Base-by-base conservation (phyloP, 2,888 invertebrate species). In the Thymelicus sylvestris region DNA sequence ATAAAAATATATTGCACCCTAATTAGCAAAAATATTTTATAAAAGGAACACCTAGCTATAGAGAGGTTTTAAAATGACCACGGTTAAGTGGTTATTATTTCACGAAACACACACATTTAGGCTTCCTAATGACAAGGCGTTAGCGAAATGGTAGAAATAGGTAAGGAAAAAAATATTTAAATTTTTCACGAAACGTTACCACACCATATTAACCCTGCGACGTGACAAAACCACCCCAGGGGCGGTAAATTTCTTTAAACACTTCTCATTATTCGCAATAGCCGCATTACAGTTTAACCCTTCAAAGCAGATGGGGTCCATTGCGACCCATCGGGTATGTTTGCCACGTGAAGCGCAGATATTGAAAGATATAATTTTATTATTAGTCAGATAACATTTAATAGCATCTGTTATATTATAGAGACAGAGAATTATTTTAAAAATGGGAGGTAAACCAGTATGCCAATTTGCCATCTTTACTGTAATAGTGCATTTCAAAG, bases 281-380 rank as follows among this genome's bases (percentile, higher is more conserved):
- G 88, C 88, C 88, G 84, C 88, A 87, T 90, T 87, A 87, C 89
- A 84, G 83, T 87, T 89, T 87, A 89, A 92, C 91, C 91, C 90
- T 89, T 91, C 86, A 82, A 76, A 84, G 83, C 90, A 90, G 89
- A 89, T 88, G 90, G 88, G 70, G 91, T 85, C 84, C 85, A 77
- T 76, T 81, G 81, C 76, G 77, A 76, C 80, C 81, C 78, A 71
- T 64, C 74, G 78, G 74, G 76, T 39, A 44, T 48, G 44, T 39
- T 47, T 4, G 73, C 72, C 78, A 84, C 55, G 74, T 0, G 67
- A 73, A 75, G 77, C 75, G 10, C 74, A 62, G 70, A 73, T 73
- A 74, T 75, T 12, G 31, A 31, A 13, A 31, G 5, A 24, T 55
- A 13, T 68, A 31, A 61, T 50, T 63, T 44, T 7, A 31, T 31